Evolutionary conservation across 2,113 vertebrate genomes (phyloP), one percentile per base, ranked within the genome.

Genomic region (Cavia porcellus): DNA sequence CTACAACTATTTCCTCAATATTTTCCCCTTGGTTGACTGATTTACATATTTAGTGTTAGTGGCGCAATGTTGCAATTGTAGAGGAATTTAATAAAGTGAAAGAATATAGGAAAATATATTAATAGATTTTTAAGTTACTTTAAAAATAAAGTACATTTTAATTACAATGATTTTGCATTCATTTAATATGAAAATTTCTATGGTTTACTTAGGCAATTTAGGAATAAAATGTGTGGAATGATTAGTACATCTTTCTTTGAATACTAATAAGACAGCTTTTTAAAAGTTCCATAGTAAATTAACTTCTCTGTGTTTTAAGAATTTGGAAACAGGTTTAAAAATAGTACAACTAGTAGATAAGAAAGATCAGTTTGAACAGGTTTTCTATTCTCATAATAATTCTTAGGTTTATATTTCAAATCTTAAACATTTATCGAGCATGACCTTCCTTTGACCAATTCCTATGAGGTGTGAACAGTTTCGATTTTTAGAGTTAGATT

Each of bases 131-230:
- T 77, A 62, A 14, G 1, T 80, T 70, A 30, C 68, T 72, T 91
- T 96, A 88, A 66, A 32, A 85, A 80, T 62, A 89, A 94, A 92
- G 17, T 59, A 17, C n/a, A 66, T 45, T 83, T 90, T 92, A 59
- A 50, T 52, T 81, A 81, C 57, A 79, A 55, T 61, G 20, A 74
- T 80, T 85, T 87, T 85, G 11, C 22, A 14, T 66, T 83, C 4
- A 80, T 95, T 92, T 74, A 83, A 32, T 83, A 45, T 79, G n/a
- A 62, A 87, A n/a, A 64, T 4, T 85, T 86, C 9, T 19, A 64
- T 22, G 20, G 64, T 96, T 90, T 89, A 50, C 74, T 28, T 57
- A 52, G 79, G 25, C 9, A 83, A 35, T 57, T 94, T 42, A 77
- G 25, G 6, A 89, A 92, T 57, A 83, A 95, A 96, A 66, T 89